Base-by-base conservation (phyloP, 2,797 vertebrate genomes). In the Hypotaenidia philippensis region DNA sequence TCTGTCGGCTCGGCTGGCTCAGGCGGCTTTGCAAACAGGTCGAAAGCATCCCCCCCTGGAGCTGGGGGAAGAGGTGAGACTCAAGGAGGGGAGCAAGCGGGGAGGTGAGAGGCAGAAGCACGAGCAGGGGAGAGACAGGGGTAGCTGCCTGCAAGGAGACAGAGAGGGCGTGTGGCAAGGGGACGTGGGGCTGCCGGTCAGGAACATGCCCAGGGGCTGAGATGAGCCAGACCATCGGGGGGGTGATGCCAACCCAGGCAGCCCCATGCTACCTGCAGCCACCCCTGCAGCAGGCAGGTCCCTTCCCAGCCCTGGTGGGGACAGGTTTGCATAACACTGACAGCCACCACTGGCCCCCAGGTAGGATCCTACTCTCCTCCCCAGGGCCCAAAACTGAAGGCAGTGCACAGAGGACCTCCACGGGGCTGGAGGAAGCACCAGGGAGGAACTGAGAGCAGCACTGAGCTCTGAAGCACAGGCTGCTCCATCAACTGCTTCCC, bases 11-110 rank as follows among this genome's bases (percentile, higher is more conserved):
- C 96, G 9, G 76, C 63, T 53, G 96, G 78, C 77, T 93, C 97
- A 1, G 96, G 89, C 4, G 87, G 93, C 79, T 98, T 97, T 96
- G 96, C 95, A 91, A 98, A 97, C 15, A 84, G 96, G 61, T 98
- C 97, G 10, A 98, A 98, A 93, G 93, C 47, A 0, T 94, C 93
- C 61, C 90, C 93, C 90, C 91, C 96, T 96, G 94, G 77, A 95
- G 94, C 95, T 78, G 86, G 61, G 94, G 59, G 88, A 87, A 96
- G 91, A 96, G 85, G 83, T 44, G 89, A 95, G 69, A 91, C 87
- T 93, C 87, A 56, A 89, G 91, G 92, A 93, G 55, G 85, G 93
- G 87, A 77, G 75, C 74, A 71, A 91, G 91, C 64, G 0, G 88
- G 93, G 69, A 83, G 66, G 81, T 27, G 70, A 56, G 41, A 34